Evolutionary conservation across 2,113 vertebrate species (phyloP).

Genomic region (Brienomyrus brachyistius): DNA sequence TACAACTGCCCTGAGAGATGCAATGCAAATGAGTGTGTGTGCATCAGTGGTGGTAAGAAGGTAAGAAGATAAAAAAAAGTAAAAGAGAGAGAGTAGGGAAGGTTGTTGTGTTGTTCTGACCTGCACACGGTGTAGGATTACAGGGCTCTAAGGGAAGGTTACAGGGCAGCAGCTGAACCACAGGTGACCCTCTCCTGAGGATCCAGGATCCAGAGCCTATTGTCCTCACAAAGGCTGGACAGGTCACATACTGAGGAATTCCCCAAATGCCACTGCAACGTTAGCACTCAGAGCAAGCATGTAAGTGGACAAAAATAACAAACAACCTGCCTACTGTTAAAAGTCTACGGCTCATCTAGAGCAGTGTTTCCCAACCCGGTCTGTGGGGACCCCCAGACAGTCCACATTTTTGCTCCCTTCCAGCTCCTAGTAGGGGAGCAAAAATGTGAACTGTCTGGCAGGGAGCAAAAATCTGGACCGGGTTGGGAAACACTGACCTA

Average conservation of each 20-base stretch:
- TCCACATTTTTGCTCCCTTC: not conserved
- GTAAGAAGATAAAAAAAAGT: not conserved
- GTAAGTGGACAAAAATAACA: not conserved
- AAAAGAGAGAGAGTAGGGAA: not conserved
- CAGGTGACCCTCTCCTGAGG: slow-evolving; percentile 18
- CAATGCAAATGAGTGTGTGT: not conserved
- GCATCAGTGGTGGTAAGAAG: not conserved
- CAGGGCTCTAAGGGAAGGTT: slow-evolving; percentile 24
- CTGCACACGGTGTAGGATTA: slow-evolving; percentile 24
- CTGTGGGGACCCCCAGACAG: not conserved
- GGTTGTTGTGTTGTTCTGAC: not conserved
- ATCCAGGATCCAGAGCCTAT: slow-evolving; percentile 12
- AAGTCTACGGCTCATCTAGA: not conserved
- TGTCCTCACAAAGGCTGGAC: not conserved
- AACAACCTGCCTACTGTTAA: not conserved
- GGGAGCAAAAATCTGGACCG: not conserved
- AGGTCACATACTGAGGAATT: not conserved
- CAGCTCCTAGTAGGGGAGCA: not conserved
- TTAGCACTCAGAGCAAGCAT: not conserved
- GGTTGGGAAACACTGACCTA: not conserved
- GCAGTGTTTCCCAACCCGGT: not conserved
- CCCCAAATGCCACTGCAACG: slow-evolving; percentile 10
- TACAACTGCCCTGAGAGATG: not conserved
- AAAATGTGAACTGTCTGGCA: not conserved
- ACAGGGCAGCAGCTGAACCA: slow-evolving; percentile 26